Evolutionary conservation across 2,797 vertebrate species (phyloP).

Genomic region (Lutjanus argentimaculatus): DNA sequence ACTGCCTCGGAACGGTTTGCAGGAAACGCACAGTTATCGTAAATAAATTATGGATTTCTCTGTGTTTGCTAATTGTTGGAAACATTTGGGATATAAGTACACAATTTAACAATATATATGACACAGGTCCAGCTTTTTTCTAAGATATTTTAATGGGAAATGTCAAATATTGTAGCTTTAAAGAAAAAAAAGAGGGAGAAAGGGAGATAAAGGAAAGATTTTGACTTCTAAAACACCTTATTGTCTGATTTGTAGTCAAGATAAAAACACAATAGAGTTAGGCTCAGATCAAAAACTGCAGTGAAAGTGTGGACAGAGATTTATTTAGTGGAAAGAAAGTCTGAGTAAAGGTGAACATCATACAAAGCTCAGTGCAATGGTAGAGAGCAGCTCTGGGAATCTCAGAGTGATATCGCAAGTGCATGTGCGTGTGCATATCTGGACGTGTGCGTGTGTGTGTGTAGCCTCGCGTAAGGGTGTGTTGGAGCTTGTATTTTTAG

Average conservation of each 20-base stretch:
- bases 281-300: conserved; percentile 38
- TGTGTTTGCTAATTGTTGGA: too few relatives aligned
- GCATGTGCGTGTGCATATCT: not conserved
- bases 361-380: conserved; percentile 39
- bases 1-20: too few relatives aligned
- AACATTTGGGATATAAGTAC: too few relatives aligned
- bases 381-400: conserved; percentile 54
- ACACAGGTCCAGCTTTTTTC: too few relatives aligned
- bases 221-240: not conserved
- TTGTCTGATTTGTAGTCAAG: conserved; percentile 17
- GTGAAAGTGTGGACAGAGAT: conserved; percentile 43
- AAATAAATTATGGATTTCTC: too few relatives aligned
- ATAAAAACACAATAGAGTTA: conserved; percentile 11
- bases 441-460: conserved; percentile 19
- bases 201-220: not conserved
- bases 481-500: conserved; percentile 76
- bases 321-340: conserved; percentile 55
- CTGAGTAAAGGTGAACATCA: conserved; percentile 58
- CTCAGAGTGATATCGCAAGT: conserved; percentile 18
- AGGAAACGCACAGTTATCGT: too few relatives aligned
- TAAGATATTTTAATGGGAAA: too few relatives aligned
- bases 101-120: too few relatives aligned
- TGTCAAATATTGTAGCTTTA: too few relatives aligned
- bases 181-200: not conserved
- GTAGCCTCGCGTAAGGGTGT: conserved; percentile 39